Conservation (phyloP, 2,888 invertebrate genomes). For the Trimorus sp. region DNA sequence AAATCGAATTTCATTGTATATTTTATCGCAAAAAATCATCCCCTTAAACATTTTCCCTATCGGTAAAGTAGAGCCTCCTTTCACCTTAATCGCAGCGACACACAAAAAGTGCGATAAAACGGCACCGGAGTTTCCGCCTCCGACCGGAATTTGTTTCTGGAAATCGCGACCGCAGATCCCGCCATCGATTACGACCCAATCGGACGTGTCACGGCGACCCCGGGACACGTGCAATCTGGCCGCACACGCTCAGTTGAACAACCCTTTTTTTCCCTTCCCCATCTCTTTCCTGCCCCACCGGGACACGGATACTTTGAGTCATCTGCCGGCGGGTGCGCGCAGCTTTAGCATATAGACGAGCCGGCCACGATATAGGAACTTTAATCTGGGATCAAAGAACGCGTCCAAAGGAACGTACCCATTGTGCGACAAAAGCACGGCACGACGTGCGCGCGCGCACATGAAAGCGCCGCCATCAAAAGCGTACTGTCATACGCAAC, state of each 20-base stretch:
- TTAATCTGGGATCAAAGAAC: constrained; percentile 67
- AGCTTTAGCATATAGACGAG: constrained; percentile 49
- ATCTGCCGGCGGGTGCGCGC: constrained; percentile 40
- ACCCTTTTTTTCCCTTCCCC: no score
- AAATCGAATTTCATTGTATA: no score
- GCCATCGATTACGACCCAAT: constrained; percentile 45
- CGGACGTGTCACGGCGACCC: constrained; percentile 30
- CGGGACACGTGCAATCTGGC: constrained; percentile 56
- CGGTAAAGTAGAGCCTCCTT: no score
- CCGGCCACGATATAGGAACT: constrained; percentile 38
- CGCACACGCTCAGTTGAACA: constrained; percentile 71
- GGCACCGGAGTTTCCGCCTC: no score
- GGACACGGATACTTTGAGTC: constrained; percentile 69
- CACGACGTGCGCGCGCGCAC: constrained; percentile 34
- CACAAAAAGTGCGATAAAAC: no score
- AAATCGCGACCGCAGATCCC: no score
- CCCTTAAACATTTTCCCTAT: no score
- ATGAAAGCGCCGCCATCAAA: constrained; percentile 44
- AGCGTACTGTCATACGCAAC: constrained; percentile 46
- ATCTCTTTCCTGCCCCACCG: constrained; percentile 67
- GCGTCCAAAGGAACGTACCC: constrained; percentile 59
- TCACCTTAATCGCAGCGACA: no score
- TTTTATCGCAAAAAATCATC: no score
- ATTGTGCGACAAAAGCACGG: constrained; percentile 47
- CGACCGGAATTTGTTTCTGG: no score